Evolutionary conservation across 2,113 vertebrate genomes (phyloP), one percentile per base, ranked within the genome.

Genomic region (Tupaia chinensis): DNA sequence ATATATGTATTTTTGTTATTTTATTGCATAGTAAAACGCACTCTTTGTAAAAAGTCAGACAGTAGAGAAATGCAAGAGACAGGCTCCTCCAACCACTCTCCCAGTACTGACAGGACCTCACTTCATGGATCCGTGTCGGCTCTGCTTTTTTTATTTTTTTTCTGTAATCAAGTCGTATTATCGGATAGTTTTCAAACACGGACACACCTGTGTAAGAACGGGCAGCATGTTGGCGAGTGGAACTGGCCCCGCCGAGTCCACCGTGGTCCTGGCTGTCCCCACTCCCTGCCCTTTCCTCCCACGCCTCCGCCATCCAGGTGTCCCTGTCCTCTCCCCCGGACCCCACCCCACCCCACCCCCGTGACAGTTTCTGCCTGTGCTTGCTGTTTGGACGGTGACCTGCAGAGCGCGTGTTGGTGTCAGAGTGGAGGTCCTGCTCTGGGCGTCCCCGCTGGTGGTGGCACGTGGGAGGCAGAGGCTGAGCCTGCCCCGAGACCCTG

Each of bases 21-120:
- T 17, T 27, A 82, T 96, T 83, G n/a, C 5, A 17, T 65, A 90
- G 73, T 77, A 80, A 93, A 86, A 95, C 32, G 68, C 53, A 61
- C 63, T 92, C n/a, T 95, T 90, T 44, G 65, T 94, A 79, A 86
- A 94, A 94, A 85, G 32, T 78, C 69, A 73, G 95, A 95, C 87
- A 94, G n/a, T 56, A 66, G 94, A 89, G 92, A 76, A 77, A 13
- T n/a, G 27, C 72, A 80, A 83, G 85, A 83, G 93, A 58, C 79
- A 34, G 60, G 20, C 10, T 93, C 58, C 54, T 58, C 56, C 89
- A 34, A 44, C 22, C 54, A 69, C 14, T 34, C 53, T 79, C 27
- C 63, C 9, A 4, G 16, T 7, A 53, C 63, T 8, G 17, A 65
- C 34, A 63, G 84, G 89, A 32, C n/a, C 65, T 93, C 12, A 32